Conservation (phyloP, 2,113 vertebrate species). For the Prinia subflava region DNA sequence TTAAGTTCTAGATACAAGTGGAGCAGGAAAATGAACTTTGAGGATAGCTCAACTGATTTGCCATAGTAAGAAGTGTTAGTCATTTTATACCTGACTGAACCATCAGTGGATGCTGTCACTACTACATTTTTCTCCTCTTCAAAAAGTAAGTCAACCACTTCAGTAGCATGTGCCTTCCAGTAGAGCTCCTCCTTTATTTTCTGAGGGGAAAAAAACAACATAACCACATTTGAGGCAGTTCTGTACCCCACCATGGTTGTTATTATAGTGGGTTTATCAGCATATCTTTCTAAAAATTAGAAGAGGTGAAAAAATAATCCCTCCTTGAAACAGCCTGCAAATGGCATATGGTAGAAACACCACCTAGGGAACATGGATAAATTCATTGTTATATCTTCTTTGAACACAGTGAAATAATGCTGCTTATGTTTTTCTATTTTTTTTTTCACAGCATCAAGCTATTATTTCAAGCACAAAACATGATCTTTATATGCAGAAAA, state of each 20-base stretch:
- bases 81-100: constrained; percentile 69
- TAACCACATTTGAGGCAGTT: neutral
- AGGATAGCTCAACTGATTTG: neutral
- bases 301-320: neutral
- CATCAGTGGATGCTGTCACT: constrained; percentile 66
- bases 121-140: constrained; percentile 68
- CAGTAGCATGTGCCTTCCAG: constrained; percentile 66
- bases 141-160: constrained; percentile 62
- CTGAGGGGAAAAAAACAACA: constrained; percentile 21
- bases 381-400: neutral
- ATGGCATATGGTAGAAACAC: neutral
- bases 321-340: neutral
- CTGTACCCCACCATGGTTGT: neutral
- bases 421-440: neutral
- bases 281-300: neutral
- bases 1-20: neutral
- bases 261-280: neutral
- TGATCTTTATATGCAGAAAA: neutral
- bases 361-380: neutral
- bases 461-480: neutral
- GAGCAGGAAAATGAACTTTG: neutral
- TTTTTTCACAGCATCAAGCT: neutral
- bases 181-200: constrained; percentile 67
- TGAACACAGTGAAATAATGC: neutral
- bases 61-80: neutral